Percentiles rank a stretch among this genome's conserved stretches.
Evolutionary conservation across 1,140 invertebrate species (phyloP).

Genomic region (Tribolium castaneum): DNA sequence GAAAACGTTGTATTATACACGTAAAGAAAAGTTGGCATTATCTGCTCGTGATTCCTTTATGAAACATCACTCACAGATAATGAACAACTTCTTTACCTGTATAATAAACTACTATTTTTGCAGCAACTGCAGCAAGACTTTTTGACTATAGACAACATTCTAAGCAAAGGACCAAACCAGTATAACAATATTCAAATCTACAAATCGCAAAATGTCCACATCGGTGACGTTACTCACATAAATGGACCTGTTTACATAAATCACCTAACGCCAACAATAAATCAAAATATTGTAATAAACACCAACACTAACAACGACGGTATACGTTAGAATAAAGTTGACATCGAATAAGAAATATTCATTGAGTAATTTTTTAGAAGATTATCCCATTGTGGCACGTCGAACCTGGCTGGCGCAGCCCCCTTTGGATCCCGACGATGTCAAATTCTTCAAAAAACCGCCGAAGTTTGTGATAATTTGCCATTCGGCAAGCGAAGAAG

Average conservation of each 20-base stretch:
- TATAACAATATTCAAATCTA: constrained; percentile 33
- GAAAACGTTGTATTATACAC: too few species aligned
- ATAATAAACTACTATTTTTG: too few species aligned
- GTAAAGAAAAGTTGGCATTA: too few species aligned
- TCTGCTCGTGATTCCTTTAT: too few species aligned
- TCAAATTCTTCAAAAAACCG: constrained; percentile 47
- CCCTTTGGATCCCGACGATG: constrained; percentile 31
- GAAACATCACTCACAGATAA: too few species aligned
- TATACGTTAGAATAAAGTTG: neutral
- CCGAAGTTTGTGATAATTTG: constrained; percentile 58
- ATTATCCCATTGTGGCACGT: constrained; percentile 45
- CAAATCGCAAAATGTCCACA: constrained; percentile 29
- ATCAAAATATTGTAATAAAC: neutral
- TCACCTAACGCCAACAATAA: constrained; percentile 3
- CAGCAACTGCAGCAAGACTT: neutral
- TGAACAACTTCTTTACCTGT: too few species aligned
- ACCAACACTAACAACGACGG: neutral
- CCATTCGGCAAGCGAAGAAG: constrained; percentile 66
- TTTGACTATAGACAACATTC: neutral
- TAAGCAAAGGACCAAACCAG: neutral
- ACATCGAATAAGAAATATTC: too few species aligned
- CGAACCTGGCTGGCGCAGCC: constrained; percentile 56
- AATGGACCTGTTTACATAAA: neutral
- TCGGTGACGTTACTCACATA: constrained; percentile 19
- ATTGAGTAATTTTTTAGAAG: constrained; percentile 25